phyloP scores from a whole-genome alignment of 2,888 invertebrate species.

The Lithophane socia region DNA sequence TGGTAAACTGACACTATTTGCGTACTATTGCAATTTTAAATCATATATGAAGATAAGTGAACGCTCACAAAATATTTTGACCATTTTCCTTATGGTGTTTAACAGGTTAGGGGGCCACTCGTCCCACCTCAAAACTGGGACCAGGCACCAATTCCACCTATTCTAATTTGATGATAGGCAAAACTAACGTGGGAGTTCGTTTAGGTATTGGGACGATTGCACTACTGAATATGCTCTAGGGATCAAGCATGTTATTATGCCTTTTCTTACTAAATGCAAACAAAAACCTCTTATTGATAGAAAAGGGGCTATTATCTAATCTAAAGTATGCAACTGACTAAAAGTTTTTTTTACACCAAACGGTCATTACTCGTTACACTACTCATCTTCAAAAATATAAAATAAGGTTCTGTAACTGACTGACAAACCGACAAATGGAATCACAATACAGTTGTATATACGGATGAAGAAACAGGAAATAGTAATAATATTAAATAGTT shows the following conservation, averaged over 20 bases:
- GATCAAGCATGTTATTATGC: background rate
- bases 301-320: background rate
- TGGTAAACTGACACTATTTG: slow-evolving; percentile 23
- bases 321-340: background rate
- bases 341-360: background rate
- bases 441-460: background rate
- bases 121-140: no score
- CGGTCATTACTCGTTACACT: background rate
- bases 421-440: background rate
- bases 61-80: background rate
- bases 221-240: no score
- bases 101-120: background rate
- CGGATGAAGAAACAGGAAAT: background rate
- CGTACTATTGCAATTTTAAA: slow-evolving; percentile 35
- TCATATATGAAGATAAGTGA: slow-evolving; percentile 19
- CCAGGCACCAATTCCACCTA: no score
- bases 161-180: no score
- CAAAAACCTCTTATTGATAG: background rate
- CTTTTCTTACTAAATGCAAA: background rate
- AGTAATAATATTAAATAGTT: background rate
- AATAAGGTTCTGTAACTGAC: background rate
- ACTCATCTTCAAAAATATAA: background rate
- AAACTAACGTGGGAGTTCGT: no score
- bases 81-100: slow-evolving; percentile 18
- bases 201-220: no score